phyloP scores from a whole-genome alignment of 2,113 vertebrate genomes.

The Poeciliopsis retropinna region DNA sequence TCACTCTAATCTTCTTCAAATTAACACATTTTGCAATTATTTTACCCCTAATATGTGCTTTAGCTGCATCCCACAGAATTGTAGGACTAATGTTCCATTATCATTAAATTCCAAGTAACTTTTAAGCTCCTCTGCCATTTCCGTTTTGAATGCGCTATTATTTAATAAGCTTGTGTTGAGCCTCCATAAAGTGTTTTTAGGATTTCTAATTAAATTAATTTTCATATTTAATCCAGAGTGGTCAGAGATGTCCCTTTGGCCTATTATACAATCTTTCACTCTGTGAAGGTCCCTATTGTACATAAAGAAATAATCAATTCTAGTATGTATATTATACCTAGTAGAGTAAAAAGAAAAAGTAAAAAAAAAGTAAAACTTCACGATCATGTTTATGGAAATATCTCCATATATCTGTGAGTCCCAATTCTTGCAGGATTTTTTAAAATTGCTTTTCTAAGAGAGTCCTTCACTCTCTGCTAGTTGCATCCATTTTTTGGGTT shows the following conservation, averaged over 20 bases:
- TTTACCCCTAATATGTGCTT: not conserved
- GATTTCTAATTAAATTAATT: not conserved
- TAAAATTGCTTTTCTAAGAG: too few species aligned
- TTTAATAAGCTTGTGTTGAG: not conserved
- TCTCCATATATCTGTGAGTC: not conserved
- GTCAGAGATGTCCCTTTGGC: too few species aligned
- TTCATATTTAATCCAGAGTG: too few species aligned
- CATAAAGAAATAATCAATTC: not conserved
- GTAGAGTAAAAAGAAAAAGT: not conserved
- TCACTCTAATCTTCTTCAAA: not conserved
- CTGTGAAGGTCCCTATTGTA: not conserved
- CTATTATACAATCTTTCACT: too few species aligned
- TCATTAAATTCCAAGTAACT: too few species aligned
- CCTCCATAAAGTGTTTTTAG: not conserved
- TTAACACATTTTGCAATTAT: constrained; percentile 1
- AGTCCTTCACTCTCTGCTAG: too few species aligned
- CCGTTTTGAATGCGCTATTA: not conserved
- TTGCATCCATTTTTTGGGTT: too few species aligned
- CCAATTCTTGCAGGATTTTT: too few species aligned
- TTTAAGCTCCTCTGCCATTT: not conserved
- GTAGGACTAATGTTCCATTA: not conserved
- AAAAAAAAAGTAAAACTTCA: too few species aligned
- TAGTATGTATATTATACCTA: not conserved
- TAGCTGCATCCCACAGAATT: not conserved
- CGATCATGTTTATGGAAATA: not conserved